These are phyloP conservation scores for Phalanger gymnotis DNA, from an alignment of 2,797 vertebrate genomes.

Conservation along the genomic window DNA sequence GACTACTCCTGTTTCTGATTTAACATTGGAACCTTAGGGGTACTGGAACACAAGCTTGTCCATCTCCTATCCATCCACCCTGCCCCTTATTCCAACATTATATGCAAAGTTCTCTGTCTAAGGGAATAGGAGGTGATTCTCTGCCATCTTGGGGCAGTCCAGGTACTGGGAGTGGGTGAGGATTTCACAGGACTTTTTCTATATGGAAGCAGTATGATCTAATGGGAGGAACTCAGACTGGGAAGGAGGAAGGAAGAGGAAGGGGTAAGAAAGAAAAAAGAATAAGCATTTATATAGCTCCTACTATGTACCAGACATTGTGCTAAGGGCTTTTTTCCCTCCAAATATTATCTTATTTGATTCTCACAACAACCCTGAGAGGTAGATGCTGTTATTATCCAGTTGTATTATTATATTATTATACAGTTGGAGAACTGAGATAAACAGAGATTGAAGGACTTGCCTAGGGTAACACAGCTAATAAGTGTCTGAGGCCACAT, in stretches of 20 bases:
- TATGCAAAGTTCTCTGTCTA: not conserved
- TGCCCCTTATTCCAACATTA: not conserved
- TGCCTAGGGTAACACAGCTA: not conserved
- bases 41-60: not conserved
- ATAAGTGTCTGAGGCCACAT: not conserved
- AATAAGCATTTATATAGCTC: not conserved
- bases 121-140: not conserved
- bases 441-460: not conserved
- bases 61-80: not conserved
- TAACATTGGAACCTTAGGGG: not conserved
- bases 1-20: slow-evolving; percentile 2
- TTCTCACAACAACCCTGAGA: not conserved
- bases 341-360: not conserved
- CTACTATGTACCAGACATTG: not conserved
- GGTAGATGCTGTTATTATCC: not conserved
- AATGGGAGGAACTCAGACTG: not conserved
- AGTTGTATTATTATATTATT: not conserved
- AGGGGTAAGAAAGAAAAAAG: not conserved
- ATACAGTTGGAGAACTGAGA: not conserved
- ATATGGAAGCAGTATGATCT: not conserved
- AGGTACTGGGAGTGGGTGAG: not conserved
- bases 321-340: not conserved
- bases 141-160: not conserved
- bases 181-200: not conserved
- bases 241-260: not conserved